Evolutionary conservation across 2,113 vertebrate genomes (phyloP), one percentile per base, ranked within the genome.

Genomic region (Baryphthengus martii): DNA sequence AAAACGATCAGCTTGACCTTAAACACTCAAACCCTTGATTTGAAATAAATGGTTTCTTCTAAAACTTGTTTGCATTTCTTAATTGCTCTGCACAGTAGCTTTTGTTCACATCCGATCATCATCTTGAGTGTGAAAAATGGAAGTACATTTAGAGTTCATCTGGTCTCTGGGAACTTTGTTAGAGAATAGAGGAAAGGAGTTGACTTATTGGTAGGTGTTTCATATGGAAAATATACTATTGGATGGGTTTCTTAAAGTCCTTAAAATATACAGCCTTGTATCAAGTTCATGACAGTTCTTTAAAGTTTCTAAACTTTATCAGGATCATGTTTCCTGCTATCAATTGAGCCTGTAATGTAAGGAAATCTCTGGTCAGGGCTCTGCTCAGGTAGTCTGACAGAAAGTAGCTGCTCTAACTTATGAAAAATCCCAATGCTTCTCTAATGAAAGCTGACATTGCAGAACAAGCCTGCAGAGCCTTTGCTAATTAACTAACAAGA

Each of bases 101-200:
- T 80, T 72, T 66, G 14, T 62, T 76, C 33, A 7, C 35, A 61
- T 35, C 10, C 21, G 7, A 26, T 53, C 31, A 47, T 37, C 23
- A 10, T 16, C 56, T n/a, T 49, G 45, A 35, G 17, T 1, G 10
- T 9, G 20, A 66, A 15, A 24, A 89, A 55, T 0, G 0, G 47
- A 80, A 56, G 11, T 17, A 35, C 19, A 16, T 40, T 68, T 56
- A 33, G n/a, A 55, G 25, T 13, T 3, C 5, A 26, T 33, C 35
- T 88, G 37, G 14, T 44, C 16, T 10, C 18, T 14, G 21, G 19
- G 13, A 74, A 9, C 5, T 79, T 74, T 70, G 24, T 35, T 58
- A 75, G 33, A 28, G 11, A 42, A 37, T 0, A 73, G 18, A 79
- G 40, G 6, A 78, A 59, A 70, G 26, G 29, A 55, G 6, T 3